A percentile compares a stretch with the other conserved stretches of the same genome.
These are phyloP conservation scores for Sebastes cheni DNA, from an alignment of 2,797 vertebrate genomes.

Conservation along the genomic window DNA sequence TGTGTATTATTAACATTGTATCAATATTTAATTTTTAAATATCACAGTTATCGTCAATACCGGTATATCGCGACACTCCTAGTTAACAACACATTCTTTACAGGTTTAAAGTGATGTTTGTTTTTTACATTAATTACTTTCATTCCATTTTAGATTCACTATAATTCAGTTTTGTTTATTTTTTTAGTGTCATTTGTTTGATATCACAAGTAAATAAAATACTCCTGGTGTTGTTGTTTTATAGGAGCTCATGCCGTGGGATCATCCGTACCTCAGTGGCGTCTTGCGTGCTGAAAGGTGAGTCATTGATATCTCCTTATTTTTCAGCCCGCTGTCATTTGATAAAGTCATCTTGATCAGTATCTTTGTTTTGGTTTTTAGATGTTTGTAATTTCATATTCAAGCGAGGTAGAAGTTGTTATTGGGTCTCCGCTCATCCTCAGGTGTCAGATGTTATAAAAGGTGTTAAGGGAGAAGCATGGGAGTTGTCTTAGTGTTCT, in stretches of 20 bases:
- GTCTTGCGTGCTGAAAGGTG: constrained; percentile 94
- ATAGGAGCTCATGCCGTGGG: constrained; percentile 97
- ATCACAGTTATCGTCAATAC: too few relatives aligned
- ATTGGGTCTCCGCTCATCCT: constrained; percentile 17
- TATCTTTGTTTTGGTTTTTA: constrained; percentile 12
- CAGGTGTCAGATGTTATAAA: constrained; percentile 43
- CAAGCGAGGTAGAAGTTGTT: neutral
- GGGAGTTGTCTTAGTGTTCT: constrained; percentile 28
- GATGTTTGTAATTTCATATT: constrained; percentile 43
- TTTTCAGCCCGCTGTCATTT: constrained; percentile 25
- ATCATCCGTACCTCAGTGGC: constrained; percentile 94
- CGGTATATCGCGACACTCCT: too few relatives aligned
- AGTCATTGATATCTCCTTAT: constrained; percentile 39
- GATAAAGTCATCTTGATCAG: constrained; percentile 30
- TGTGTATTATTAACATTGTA: too few relatives aligned
- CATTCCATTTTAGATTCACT: neutral
- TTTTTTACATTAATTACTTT: neutral
- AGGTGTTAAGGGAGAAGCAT: constrained; percentile 53
- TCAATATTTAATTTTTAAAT: too few relatives aligned
- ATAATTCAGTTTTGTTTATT: neutral
- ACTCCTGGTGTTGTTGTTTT: constrained; percentile 14
- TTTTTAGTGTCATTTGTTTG: neutral
- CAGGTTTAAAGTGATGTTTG: neutral
- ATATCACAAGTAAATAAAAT: neutral
- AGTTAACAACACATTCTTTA: neutral